Evolutionary conservation across 2,797 vertebrate genomes (phyloP), one percentile per base, ranked within the genome.

Genomic region (Psittacula derbiana): DNA sequence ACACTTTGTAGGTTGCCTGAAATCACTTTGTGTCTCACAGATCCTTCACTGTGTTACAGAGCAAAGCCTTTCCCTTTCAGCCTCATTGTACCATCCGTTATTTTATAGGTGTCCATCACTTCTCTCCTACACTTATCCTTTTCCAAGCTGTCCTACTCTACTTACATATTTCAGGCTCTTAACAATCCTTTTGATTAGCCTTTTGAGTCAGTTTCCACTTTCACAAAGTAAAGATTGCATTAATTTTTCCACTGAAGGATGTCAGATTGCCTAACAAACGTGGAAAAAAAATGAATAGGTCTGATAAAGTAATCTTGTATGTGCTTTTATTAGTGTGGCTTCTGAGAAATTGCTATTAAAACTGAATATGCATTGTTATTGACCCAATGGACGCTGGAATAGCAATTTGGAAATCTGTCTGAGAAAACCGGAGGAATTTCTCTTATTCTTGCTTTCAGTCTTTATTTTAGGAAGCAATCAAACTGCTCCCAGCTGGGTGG

Each of bases 401-500:
- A 88, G 33, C 28, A 49, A 88, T 89, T 70, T 90, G 81, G 85
- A 96, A 95, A 86, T 80, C 60, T 81, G 49, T 89, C 81, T 91
- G 91, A 88, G 85, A 86, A 96, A 95, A 93, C 69, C 16, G 2
- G 24, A 95, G 61, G 49, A 86, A 83, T 92, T 91, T 92, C 85
- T 90, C 58, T 88, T 94, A 57, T 90, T 92, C 52, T 95, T 80
- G 12, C 72, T 64, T 92, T 91, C 2, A 8, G 28, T 80, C 82
- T 90, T 91, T 96, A 95, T 95, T 95, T 97, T 88, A 95, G 76
- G 86, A 95, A 97, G 92, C 86, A 94, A 86, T 86, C 65, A 92
- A 92, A 73, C 46, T 79, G 41, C 46, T 95, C 85, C 66, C 86
- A 92, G 62, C 53, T 92, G 94, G 82, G 75, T 84, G 88, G 58